Evolutionary conservation across 2,797 vertebrate genomes (phyloP), one percentile per base, ranked within the genome.

Genomic region (Cyprinella venusta): DNA sequence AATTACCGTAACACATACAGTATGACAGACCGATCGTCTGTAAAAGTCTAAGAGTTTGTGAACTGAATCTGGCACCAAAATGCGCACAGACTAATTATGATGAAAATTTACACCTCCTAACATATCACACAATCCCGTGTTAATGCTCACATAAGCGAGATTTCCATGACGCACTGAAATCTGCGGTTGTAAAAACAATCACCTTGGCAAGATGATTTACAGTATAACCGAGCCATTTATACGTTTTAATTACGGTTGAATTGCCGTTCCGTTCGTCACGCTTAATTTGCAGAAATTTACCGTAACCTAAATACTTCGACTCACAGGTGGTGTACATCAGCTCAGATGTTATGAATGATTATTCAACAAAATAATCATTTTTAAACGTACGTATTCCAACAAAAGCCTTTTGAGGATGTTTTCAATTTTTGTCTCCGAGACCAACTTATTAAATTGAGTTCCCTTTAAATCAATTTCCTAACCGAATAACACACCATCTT

Each of bases 241-340:
- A 72, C 24, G 3, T 78, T 81, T 86, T 85, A 79, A 87, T 86
- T 84, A 83, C 18, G 36, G 69, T 52, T 86, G 67, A 84, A 81
- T 87, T 76, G 42, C 50, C 12, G n/a, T 10, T 24, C n/a, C 12
- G 56, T 86, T 84, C 74, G 80, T 86, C 86, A 83, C 13, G 61
- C 67, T 76, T 79, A 79, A 86, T 87, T 88, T 81, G 79, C 40
- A 54, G 77, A 64, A 79, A 79, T 83, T 56, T 48, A n/a, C 65
- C 36, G 36, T 64, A 82, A 79, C 50, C 63, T 42, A 82, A 81
- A 74, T 63, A 82, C 61, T 83, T n/a, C 6, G 16, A 52, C 81
- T 80, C 65, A 79, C 24, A 78, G 30, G 40, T 74, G 67, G 67
- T 16, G 42, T 74, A 38, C 72, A 81, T 74, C 21, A 74, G 42